Conservation (phyloP, 2,797 vertebrate species). For the Chaetodon trifasciatus region DNA sequence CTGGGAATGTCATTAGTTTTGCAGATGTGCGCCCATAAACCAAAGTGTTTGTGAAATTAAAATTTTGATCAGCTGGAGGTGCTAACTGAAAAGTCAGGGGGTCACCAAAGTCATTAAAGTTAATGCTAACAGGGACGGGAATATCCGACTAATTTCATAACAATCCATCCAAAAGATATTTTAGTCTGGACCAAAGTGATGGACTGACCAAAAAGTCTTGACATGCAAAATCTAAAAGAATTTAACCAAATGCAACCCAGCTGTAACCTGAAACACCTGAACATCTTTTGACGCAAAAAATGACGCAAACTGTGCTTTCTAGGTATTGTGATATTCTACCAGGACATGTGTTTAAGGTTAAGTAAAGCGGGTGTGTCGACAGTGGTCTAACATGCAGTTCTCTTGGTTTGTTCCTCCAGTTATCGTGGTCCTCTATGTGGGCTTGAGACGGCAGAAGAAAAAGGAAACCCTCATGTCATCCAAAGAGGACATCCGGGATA, state of each 20-base stretch:
- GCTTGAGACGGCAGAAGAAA: constrained; percentile 94
- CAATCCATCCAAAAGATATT: neutral
- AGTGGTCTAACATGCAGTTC: constrained; percentile 2
- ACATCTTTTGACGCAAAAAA: constrained; percentile 1
- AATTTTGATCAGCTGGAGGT: neutral
- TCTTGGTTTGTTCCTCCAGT: constrained; percentile 74
- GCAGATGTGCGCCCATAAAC: neutral
- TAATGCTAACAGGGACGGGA: neutral
- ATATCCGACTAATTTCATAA: neutral
- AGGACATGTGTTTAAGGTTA: neutral
- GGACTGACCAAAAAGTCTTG: neutral
- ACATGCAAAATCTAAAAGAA: neutral
- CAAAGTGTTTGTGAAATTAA: neutral
- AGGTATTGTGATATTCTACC: neutral
- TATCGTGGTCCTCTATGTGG: constrained; percentile 96
- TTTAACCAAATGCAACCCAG: neutral
- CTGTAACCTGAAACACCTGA: neutral
- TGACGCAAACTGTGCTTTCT: neutral
- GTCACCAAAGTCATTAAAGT: neutral
- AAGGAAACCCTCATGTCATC: constrained; percentile 99
- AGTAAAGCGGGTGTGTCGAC: neutral
- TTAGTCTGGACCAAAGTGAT: neutral
- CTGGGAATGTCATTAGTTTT: neutral
- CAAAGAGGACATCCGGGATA: constrained; percentile 98
- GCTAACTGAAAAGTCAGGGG: neutral